A percentile compares a stretch with the other conserved stretches of the same genome.
Conservation (phyloP, 2,797 vertebrate genomes). For the Pangasius mekongensis region DNA sequence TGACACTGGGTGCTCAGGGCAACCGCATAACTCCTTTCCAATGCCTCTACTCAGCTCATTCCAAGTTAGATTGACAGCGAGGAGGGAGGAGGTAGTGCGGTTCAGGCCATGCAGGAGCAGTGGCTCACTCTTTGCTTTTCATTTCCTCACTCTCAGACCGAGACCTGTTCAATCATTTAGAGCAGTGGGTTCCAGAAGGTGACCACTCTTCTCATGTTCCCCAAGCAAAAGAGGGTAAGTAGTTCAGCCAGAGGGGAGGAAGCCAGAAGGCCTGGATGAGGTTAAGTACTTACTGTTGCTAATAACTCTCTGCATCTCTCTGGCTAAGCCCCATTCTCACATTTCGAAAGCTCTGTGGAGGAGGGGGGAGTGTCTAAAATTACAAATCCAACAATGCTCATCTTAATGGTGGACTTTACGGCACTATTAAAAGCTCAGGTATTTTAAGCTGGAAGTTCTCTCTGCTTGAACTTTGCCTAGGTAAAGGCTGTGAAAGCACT, state of each 20-base stretch:
- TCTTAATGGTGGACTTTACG: constrained; percentile 36
- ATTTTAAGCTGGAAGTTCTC: constrained; percentile 46
- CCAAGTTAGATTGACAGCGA: constrained; percentile 31
- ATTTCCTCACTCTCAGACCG: constrained; percentile 35
- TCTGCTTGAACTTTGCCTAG: constrained; percentile 29
- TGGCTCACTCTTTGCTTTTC: constrained; percentile 30
- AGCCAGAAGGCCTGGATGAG: constrained; percentile 27
- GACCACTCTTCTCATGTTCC: constrained; percentile 46
- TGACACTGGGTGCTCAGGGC: constrained; percentile 31
- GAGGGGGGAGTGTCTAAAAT: constrained; percentile 27
- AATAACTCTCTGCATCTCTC: constrained; percentile 41
- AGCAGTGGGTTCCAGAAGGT: constrained; percentile 42
- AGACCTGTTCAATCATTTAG: constrained; percentile 55
- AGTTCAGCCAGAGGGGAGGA: constrained; percentile 51
- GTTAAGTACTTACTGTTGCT: constrained; percentile 50
- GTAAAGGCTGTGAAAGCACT: constrained; percentile 26
- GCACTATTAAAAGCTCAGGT: constrained; percentile 48
- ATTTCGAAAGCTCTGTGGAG: constrained; percentile 23
- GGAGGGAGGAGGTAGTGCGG: not conserved
- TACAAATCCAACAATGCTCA: constrained; percentile 42
- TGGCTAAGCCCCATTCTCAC: constrained; percentile 34
- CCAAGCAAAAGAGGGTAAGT: constrained; percentile 38
- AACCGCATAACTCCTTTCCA: constrained; percentile 43
- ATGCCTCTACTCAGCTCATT: constrained; percentile 9
- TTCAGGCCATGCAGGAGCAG: constrained; percentile 7